Evolutionary conservation across 2,888 invertebrate species (phyloP).

Genomic region (Drosophila helvetica): DNA sequence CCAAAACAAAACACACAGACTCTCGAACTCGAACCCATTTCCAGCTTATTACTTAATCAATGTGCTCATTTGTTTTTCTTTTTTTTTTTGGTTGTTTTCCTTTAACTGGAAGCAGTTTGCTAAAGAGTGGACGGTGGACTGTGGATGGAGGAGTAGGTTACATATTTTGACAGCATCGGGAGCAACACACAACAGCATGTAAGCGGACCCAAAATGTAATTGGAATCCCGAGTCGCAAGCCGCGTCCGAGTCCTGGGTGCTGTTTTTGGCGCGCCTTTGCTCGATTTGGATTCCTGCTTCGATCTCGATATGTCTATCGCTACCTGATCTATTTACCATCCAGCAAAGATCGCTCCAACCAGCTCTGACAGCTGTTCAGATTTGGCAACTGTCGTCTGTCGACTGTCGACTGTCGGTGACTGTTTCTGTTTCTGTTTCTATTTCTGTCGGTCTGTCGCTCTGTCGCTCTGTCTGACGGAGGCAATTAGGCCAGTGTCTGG

Average conservation of each 20-base stretch:
- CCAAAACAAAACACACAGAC: neutral
- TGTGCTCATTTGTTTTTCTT: slow-evolving; percentile 55
- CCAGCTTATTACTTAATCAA: slow-evolving; percentile 72
- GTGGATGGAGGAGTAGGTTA: slow-evolving; percentile 28
- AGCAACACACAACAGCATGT: neutral
- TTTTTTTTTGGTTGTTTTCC: slow-evolving; percentile 37
- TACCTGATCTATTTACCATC: slow-evolving; percentile 19
- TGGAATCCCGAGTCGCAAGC: slow-evolving; percentile 17
- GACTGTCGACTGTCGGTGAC: neutral
- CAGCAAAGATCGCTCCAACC: neutral
- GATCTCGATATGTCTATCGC: slow-evolving; percentile 19
- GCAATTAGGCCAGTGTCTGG: slow-evolving; percentile 26
- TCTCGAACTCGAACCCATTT: slow-evolving; percentile 20
- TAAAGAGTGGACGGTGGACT: neutral
- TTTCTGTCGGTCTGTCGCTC: neutral
- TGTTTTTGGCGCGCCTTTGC: slow-evolving; percentile 52
- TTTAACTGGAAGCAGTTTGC: slow-evolving; percentile 59
- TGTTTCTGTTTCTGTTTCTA: neutral
- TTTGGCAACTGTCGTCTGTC: slow-evolving; percentile 42
- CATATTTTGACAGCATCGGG: slow-evolving; percentile 68
- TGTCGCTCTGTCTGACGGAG: neutral
- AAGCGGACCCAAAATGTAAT: slow-evolving; percentile 40
- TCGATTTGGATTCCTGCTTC: slow-evolving; percentile 26
- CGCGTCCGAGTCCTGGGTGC: slow-evolving; percentile 45
- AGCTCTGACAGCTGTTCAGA: slow-evolving; percentile 33